Evolutionary conservation across 2,888 invertebrate genomes (phyloP).

Genomic region (Tenthredo livida): DNA sequence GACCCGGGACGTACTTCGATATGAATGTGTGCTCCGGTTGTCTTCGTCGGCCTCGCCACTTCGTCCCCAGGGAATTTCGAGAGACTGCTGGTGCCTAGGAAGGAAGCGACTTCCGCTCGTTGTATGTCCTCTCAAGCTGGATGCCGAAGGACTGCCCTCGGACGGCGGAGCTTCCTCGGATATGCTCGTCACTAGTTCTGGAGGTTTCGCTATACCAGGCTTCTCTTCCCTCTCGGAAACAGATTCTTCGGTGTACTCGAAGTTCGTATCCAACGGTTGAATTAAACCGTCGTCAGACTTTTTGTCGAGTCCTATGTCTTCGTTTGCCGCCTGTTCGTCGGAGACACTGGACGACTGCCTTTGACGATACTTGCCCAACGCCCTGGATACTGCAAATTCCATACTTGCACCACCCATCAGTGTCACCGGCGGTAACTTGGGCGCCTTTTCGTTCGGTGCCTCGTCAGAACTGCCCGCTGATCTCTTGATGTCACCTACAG

Average conservation of each 20-base stretch:
- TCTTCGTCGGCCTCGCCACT: constrained; percentile 87
- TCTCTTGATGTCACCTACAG: constrained; percentile 87
- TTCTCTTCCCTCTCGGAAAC: constrained; percentile 70
- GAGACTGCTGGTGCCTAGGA: constrained; percentile 87
- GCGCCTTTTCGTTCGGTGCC: constrained; percentile 76
- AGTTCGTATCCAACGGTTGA: constrained; percentile 68
- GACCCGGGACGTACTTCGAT: constrained; percentile 91
- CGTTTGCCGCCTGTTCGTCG: constrained; percentile 83
- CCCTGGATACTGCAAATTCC: constrained; percentile 92
- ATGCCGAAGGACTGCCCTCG: constrained; percentile 85
- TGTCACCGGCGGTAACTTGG: constrained; percentile 80
- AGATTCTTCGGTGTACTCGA: constrained; percentile 67
- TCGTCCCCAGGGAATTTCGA: constrained; percentile 86
- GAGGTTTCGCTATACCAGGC: constrained; percentile 65
- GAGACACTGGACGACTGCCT: constrained; percentile 86
- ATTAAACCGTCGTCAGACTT: constrained; percentile 67
- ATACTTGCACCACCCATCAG: constrained; percentile 84
- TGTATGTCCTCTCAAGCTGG: constrained; percentile 81
- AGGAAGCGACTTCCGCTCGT: constrained; percentile 80
- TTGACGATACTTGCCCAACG: constrained; percentile 89
- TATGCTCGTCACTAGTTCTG: constrained; percentile 73
- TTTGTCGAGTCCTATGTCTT: constrained; percentile 78
- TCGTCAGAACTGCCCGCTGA: constrained; percentile 83
- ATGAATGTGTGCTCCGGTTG: constrained; percentile 92
- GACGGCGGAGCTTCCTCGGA: constrained; percentile 81